Base-by-base conservation (phyloP, 2,113 vertebrate species). In the Stomatorhinus ivindoensis region DNA sequence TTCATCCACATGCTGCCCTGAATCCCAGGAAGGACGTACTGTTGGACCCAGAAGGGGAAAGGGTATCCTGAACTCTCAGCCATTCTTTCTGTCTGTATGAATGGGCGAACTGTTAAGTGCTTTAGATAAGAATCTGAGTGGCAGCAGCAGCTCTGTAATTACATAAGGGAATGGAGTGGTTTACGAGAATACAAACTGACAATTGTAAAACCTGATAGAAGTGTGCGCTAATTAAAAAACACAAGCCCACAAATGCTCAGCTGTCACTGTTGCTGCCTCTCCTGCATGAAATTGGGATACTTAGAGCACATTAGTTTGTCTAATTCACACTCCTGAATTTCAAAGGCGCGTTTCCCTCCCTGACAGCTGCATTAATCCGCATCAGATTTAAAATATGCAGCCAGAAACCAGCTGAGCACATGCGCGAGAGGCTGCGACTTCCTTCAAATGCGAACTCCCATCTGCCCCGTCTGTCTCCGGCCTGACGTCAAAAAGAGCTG, bases 321-420 rank as follows among this genome's bases (percentile, higher is more conserved):
- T 80, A 80, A 80, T 80, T 80, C 50, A n/a, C 35, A 83, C 88
- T 39, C 11, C n/a, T 58, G 35, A 55, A 58, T 84, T 85, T 84
- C 88, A 84, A 24, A 89, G 76, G 31, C 6, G 50, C 24, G 31
- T 51, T 13, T 17, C 15, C 47, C 44, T 47, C 87, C 85, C 84
- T 50, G 89, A 90, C 91, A 92, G 94, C 69, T 48, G 90, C 89
- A 90, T 90, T 90, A 87, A 50, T 87, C 80, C 47, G 47, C 87
- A 90, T 90, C 90, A 92, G 89, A 92, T 87, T 91, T 92, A 91
- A 89, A 94, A 93, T 91, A 69, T 92, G 88, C 48, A 86, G 86
- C 80, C n/a, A 90, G 87, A 42, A 7, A 69, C 91, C 73, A 87
- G 42, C 91, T 91, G 93, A 92, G 89, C 91, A 89, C 65, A 2